Percentiles rank a stretch among this genome's conserved stretches.
Evolutionary conservation across 2,888 invertebrate species (phyloP).

Genomic region (Microctonus brassicae): DNA sequence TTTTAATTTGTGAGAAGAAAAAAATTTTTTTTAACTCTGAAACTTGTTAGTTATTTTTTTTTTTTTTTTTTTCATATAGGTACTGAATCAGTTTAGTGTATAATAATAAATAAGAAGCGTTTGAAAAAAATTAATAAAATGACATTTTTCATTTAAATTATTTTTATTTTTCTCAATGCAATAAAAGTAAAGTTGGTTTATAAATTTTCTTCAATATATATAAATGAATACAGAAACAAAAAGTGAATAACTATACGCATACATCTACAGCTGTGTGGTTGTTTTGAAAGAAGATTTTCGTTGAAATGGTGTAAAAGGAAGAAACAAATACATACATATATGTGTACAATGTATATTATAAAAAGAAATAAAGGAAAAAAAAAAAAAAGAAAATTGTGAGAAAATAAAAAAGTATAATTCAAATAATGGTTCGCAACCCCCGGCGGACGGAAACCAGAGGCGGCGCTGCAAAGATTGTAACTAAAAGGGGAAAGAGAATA

Average conservation of each 20-base stretch:
- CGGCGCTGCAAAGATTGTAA: conserved; percentile 18
- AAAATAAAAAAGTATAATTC: conserved; percentile 28
- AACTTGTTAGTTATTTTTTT: no score
- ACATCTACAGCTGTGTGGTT: no score
- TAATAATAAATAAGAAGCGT: no score
- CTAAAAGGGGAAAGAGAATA: conserved; percentile 17
- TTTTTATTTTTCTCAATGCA: background rate
- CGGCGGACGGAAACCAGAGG: conserved; percentile 24
- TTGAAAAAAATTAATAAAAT: no score
- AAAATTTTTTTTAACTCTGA: no score
- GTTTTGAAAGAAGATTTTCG: no score
- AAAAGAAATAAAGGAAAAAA: background rate
- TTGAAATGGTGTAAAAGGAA: background rate
- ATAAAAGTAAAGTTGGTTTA: background rate
- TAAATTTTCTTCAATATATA: conserved; percentile 12
- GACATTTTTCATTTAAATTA: no score
- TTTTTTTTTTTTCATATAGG: no score
- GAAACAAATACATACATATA: background rate
- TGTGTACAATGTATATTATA: no score
- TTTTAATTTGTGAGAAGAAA: no score
- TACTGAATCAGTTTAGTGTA: no score
- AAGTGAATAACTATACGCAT: no score
- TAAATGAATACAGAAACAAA: background rate
- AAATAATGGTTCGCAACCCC: conserved; percentile 26
- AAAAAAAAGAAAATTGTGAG: background rate